Evolutionary conservation across 2,888 invertebrate genomes (phyloP).

Genomic region (Sphaerophoria taeniata): DNA sequence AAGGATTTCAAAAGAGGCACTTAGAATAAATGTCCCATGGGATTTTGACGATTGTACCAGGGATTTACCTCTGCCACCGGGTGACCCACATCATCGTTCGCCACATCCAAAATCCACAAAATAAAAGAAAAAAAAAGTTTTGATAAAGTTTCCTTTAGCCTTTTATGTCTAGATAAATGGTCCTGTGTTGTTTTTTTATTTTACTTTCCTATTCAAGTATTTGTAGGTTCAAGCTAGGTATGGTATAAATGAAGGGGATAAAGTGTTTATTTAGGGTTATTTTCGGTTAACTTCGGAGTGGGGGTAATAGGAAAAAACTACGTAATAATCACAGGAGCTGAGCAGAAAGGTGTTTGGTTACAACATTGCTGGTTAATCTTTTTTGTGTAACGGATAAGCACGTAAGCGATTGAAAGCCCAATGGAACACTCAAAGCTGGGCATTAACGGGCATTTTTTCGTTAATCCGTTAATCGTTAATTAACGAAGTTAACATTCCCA

Average conservation of each 20-base stretch:
- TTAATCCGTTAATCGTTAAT: too few relatives aligned
- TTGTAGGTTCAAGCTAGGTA: neutral
- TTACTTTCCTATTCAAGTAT: conserved; percentile 1
- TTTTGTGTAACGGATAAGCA: conserved; percentile 64
- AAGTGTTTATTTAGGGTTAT: conserved; percentile 56
- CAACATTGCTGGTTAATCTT: conserved; percentile 65
- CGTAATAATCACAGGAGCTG: conserved; percentile 19
- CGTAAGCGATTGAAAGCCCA: conserved; percentile 59
- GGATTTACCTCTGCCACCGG: conserved; percentile 58
- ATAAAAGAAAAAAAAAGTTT: conserved; percentile 34
- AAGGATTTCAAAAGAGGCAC: conserved; percentile 72
- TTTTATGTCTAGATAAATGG: conserved; percentile 57
- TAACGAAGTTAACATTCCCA: too few relatives aligned
- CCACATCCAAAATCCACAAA: neutral
- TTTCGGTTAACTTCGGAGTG: conserved; percentile 14
- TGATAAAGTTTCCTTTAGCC: conserved; percentile 58
- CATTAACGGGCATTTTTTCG: too few relatives aligned
- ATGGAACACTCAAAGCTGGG: conserved; percentile 17
- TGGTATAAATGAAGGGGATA: conserved; percentile 15
- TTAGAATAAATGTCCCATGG: conserved; percentile 72
- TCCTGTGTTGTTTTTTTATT: neutral
- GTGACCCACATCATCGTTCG: conserved; percentile 47
- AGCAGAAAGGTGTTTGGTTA: conserved; percentile 55
- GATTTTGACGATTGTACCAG: conserved; percentile 36
- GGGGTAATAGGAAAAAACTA: conserved; percentile 38